Evolutionary conservation across 2,113 vertebrate genomes (phyloP).

Genomic region (Eulacestoma nigropectus): DNA sequence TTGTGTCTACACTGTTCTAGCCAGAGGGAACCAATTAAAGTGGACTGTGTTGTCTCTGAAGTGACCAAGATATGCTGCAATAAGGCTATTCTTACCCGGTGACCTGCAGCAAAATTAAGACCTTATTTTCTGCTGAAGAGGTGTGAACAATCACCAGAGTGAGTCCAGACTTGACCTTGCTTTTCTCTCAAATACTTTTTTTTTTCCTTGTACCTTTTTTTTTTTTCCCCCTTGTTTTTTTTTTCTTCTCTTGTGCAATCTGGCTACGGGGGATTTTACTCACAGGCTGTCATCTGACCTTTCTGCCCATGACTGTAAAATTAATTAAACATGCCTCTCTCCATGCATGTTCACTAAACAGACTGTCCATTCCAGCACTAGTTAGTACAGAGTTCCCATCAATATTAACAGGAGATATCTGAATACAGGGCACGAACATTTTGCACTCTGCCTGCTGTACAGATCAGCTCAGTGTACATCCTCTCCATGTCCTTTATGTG

Average conservation of each 20-base stretch:
- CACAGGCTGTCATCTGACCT: not conserved
- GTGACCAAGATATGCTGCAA: not conserved
- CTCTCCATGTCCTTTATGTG: not conserved
- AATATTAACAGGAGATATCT: not conserved
- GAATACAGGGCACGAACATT: not conserved
- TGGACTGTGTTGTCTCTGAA: not conserved
- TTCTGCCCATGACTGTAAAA: not conserved
- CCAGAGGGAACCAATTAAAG: not conserved
- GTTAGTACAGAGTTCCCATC: not conserved
- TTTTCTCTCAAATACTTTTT: not conserved
- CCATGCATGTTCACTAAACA: not conserved
- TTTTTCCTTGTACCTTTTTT: not conserved
- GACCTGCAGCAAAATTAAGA: not conserved
- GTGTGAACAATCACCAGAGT: not conserved
- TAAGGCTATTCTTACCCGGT: not conserved
- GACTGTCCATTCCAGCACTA: not conserved
- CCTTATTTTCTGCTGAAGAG: not conserved
- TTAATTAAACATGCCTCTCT: conserved; percentile 29
- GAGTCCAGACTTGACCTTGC: not conserved
- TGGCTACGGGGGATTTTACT: not conserved
- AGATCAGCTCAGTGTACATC: not conserved
- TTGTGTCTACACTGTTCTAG: not conserved
- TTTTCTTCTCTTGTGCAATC: not conserved
- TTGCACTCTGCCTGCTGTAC: not conserved
- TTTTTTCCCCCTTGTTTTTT: too few relatives aligned